phyloP scores from a whole-genome alignment of 2,113 vertebrate genomes.

The Catharus minimus region DNA sequence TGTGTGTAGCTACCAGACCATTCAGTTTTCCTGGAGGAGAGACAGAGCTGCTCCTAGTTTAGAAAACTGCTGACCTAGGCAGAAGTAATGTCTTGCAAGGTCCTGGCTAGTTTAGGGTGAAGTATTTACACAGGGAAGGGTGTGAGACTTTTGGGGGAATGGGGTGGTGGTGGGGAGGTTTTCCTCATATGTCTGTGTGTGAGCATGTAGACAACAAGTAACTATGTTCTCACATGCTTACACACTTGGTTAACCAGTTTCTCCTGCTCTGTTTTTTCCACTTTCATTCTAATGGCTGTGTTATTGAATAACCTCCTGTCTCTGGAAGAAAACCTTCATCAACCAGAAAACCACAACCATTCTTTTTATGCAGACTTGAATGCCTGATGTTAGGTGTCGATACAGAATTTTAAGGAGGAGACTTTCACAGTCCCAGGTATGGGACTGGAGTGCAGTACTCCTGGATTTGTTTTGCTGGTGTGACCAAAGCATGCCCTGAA shows the following conservation, averaged over 20 bases:
- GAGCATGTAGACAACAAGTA: not conserved
- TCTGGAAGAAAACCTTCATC: not conserved
- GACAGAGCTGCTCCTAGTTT: not conserved
- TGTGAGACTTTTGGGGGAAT: not conserved
- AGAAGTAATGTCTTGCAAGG: not conserved
- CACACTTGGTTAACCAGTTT: constrained; percentile 5
- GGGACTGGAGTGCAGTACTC: not conserved
- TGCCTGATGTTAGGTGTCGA: not conserved
- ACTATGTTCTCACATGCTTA: not conserved
- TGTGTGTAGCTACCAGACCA: not conserved
- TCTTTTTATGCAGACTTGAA: not conserved
- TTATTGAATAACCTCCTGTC: not conserved
- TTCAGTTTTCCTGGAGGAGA: not conserved
- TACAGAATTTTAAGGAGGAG: not conserved
- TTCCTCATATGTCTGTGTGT: not conserved
- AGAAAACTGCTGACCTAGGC: not conserved
- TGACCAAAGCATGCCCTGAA: not conserved
- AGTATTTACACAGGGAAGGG: not conserved
- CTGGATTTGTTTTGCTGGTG: not conserved
- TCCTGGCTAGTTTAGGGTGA: not conserved
- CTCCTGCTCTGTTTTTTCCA: not conserved
- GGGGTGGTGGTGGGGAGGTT: not conserved
- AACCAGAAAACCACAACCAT: not conserved
- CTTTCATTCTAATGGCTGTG: not conserved
- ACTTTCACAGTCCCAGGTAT: not conserved